These are phyloP conservation scores for Eumacrocentrus americanus DNA, from an alignment of 2,888 invertebrate species.

Conservation along the genomic window DNA sequence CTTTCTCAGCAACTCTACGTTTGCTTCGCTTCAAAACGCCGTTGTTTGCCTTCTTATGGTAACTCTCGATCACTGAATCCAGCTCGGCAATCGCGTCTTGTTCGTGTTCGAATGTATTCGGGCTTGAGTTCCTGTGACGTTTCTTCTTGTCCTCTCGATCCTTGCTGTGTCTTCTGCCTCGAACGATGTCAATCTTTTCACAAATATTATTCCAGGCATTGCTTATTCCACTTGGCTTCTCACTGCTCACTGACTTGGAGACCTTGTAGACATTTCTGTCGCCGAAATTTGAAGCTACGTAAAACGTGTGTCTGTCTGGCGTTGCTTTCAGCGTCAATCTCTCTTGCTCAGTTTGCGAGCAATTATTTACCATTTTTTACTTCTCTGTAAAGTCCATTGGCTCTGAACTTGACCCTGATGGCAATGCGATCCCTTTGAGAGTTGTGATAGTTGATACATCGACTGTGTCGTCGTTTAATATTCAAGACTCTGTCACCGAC, in stretches of 20 bases:
- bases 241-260: conserved; percentile 60
- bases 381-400: conserved; percentile 50
- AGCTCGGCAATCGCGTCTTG: conserved; percentile 83
- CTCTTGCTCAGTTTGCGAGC: conserved; percentile 73
- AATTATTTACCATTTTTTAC: conserved; percentile 76
- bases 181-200: conserved; percentile 74
- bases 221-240: conserved; percentile 58
- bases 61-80: conserved; percentile 83
- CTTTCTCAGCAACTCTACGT: conserved; percentile 67
- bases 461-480: conserved; percentile 82
- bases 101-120: conserved; percentile 72
- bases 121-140: conserved; percentile 65
- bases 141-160: conserved; percentile 69
- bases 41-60: conserved; percentile 72
- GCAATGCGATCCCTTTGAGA: conserved; percentile 68
- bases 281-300: conserved; percentile 65
- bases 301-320: conserved; percentile 57
- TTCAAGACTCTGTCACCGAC: conserved; percentile 91
- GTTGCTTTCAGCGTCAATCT: conserved; percentile 55
- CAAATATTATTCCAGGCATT: conserved; percentile 76
- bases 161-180: conserved; percentile 72
- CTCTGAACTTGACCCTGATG: conserved; percentile 55
- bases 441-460: conserved; percentile 83
- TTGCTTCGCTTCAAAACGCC: conserved; percentile 75
- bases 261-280: conserved; percentile 68